Conservation (phyloP, 2,113 vertebrate genomes). For the Steatornis caripensis region DNA sequence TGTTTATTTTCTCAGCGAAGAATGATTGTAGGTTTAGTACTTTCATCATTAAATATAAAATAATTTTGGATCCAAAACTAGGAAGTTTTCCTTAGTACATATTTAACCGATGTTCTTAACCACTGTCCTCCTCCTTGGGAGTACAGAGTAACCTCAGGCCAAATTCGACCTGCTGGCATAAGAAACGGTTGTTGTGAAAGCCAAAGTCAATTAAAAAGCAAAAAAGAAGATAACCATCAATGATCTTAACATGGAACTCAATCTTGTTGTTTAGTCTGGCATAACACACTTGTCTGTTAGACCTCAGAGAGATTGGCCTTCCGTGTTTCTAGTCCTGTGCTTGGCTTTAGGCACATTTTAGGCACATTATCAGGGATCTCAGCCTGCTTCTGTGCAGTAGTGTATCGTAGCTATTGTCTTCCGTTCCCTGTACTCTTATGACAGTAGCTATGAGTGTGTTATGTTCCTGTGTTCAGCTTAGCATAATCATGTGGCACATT, state of each 20-base stretch:
- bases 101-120: neutral
- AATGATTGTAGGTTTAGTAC: neutral
- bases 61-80: neutral
- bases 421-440: neutral
- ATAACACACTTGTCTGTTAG: neutral
- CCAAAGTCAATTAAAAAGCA: neutral
- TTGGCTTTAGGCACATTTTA: conserved; percentile 49
- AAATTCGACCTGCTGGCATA: neutral
- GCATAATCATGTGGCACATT: neutral
- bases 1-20: neutral
- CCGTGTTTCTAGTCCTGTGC: neutral
- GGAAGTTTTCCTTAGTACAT: neutral
- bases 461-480: neutral
- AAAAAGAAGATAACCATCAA: neutral
- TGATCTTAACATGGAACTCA: neutral
- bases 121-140: neutral
- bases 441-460: neutral
- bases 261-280: neutral
- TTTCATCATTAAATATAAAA: neutral
- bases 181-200: neutral
- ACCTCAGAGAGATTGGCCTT: neutral
- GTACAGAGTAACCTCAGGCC: neutral
- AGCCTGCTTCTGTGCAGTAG: neutral
- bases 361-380: neutral
- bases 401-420: neutral